These are phyloP conservation scores for Podarcis siculus DNA, from an alignment of 2,797 vertebrate species.

Conservation along the genomic window DNA sequence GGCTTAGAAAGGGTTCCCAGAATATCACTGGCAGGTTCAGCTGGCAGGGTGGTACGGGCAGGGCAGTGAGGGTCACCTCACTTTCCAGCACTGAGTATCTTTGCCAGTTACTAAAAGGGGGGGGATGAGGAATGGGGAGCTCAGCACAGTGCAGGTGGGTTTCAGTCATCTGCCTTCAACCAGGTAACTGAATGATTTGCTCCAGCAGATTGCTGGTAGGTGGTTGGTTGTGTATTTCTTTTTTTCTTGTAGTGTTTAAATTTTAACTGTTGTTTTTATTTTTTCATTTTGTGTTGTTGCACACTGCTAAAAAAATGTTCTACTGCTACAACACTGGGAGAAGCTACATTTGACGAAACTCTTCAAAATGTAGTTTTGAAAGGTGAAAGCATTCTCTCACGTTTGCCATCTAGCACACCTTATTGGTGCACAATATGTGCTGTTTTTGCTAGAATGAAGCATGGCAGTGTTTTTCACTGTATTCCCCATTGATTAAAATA, in stretches of 20 bases:
- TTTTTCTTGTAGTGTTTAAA: neutral
- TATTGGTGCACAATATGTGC: rapidly evolving
- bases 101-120: no score
- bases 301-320: neutral
- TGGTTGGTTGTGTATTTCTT: neutral
- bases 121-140: no score
- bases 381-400: neutral
- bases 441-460: neutral
- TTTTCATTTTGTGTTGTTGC: neutral
- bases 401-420: neutral
- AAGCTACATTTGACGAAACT: neutral
- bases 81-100: no score
- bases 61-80: no score
- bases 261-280: neutral
- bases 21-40: neutral
- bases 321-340: neutral
- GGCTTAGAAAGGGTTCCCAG: neutral
- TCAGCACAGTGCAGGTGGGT: no score
- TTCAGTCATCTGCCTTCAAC: neutral
- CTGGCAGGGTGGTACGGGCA: no score
- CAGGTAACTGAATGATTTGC: neutral
- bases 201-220: neutral
- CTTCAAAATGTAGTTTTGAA: neutral
- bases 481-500: neutral
- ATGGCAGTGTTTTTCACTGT: neutral